Evolutionary conservation across 2,113 vertebrate genomes (phyloP), one percentile per base, ranked within the genome.

Genomic region (Eudorcas thomsonii): DNA sequence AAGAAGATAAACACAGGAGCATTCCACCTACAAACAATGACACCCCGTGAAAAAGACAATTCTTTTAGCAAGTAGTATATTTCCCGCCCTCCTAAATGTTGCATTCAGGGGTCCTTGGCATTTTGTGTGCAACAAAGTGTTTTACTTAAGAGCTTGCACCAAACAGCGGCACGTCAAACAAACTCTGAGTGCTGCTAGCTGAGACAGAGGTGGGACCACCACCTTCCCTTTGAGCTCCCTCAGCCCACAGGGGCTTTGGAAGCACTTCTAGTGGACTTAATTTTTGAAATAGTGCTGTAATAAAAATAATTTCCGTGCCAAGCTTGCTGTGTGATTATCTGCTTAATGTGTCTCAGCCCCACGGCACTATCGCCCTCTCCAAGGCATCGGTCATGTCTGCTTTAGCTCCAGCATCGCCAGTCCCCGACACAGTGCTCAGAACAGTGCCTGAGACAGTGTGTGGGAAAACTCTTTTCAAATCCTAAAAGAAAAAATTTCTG

Each of bases 381-480:
- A 39, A 14, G 28, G n/a, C 23, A 6, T 71, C 26, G 8, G 6
- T 33, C 48, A 30, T 0, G 1, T 45, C 30, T 52, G 17, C 55
- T 91, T 88, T 88, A 62, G 25, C 30, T 88, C 55, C 33, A 14
- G 45, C 36, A 62, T 21, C 2, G 2, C 23, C 60, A 52, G 33
- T 0, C 3, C 15, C 62, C 23, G 50, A 25, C 1, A 60, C 0
- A 78, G 43, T 6, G 13, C 33, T 94, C 13, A 7, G 30, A 88
- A 45, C 12, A n/a, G 6, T 4, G 33, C 57, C 19, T 45, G n/a
- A 54, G 62, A 64, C 0, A 5, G 48, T 17, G 7, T 48, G 85
- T 52, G 78, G 45, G 50, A 93, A 92, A 81, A 39, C 2, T 15
- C 57, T 90, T 50, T 91, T 36, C 50, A 94, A 91, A 93, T 59